A percentile compares a stretch with the other conserved stretches of the same genome.
Evolutionary conservation across 2,113 vertebrate species (phyloP).

Genomic region (Sorex araneus): DNA sequence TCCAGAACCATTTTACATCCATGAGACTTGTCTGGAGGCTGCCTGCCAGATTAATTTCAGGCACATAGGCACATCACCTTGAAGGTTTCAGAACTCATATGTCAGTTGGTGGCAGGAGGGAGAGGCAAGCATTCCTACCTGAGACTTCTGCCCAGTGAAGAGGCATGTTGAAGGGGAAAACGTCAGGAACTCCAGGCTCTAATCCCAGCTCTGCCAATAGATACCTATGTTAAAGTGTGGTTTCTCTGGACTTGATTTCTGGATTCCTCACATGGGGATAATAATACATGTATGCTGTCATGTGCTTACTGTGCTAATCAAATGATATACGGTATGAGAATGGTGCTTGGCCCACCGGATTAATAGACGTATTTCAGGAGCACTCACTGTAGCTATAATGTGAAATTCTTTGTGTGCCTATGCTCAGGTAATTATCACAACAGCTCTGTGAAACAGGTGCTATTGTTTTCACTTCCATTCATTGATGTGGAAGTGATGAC

Average conservation of each 20-base stretch:
- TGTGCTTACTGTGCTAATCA: neutral
- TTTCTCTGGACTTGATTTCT: slow-evolving; percentile 4
- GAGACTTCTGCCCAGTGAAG: slow-evolving; percentile 26
- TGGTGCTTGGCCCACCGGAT: slow-evolving; percentile 3
- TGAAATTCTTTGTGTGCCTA: neutral
- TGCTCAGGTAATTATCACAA: slow-evolving; percentile 30
- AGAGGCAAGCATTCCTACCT: neutral
- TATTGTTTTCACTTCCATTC: neutral
- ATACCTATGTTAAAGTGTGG: neutral
- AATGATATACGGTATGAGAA: neutral
- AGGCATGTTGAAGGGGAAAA: neutral
- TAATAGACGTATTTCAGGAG: neutral
- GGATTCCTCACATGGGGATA: neutral
- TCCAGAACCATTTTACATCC: neutral
- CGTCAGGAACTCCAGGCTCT: neutral
- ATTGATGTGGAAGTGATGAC: slow-evolving; percentile 7
- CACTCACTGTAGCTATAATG: neutral
- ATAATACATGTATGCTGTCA: neutral
- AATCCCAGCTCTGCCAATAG: neutral
- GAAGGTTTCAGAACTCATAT: slow-evolving; percentile 24
- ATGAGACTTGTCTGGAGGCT: neutral
- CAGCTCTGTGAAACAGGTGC: neutral
- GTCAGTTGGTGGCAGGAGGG: neutral
- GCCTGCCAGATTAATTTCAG: neutral
- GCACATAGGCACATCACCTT: neutral